Evolutionary conservation across 2,888 invertebrate genomes (phyloP), one percentile per base, ranked within the genome.

Genomic region (Caenorhabditis doughertyi): DNA sequence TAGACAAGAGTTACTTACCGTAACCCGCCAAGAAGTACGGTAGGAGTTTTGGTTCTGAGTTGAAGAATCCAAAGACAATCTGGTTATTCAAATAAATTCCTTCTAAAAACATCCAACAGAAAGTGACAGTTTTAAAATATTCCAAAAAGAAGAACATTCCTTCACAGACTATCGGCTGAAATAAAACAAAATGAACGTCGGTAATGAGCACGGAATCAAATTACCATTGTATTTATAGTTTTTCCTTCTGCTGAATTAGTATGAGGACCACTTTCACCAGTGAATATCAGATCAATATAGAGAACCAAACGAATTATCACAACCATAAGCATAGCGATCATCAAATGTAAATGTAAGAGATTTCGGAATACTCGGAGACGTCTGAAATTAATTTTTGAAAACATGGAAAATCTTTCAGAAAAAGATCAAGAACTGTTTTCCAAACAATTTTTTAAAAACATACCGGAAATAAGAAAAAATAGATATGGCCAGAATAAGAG

Each of bases 31-130:
- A 25, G 73, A 92, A 90, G 84, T 92, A 93, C 13, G 92, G 83
- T 60, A 60, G 58, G 4, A 91, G 81, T 81, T 92, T 92, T 1
- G 93, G 93, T 73, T 92, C 92, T 23, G 92, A 91, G 18, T 92
- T 92, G 89, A 94, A 94, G 16, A 94, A 93, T 72, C 94, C 94
- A 18, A 96, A 95, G 1, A 93, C 93, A 49, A 93, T 92, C 47
- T 96, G 95, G 92, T 96, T 95, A 92, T 97, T 95, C 27, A 98
- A 93, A 91, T 96, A 96, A 16, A 96, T 93, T 0, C 88, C 84
- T 44, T 98, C 97, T 68, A 97, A 95, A 89, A 97, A 95, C 96
- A 97, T 97, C 97, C 98, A 98, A 94, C 95, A 95, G 91, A 97
- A 97, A 94, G 96, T 96, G 0, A 96, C 95, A 0, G 96, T 95